Evolutionary conservation across 92 coral and sea anemone species (phyloP).

Genomic region (Heliopora coerulea): DNA sequence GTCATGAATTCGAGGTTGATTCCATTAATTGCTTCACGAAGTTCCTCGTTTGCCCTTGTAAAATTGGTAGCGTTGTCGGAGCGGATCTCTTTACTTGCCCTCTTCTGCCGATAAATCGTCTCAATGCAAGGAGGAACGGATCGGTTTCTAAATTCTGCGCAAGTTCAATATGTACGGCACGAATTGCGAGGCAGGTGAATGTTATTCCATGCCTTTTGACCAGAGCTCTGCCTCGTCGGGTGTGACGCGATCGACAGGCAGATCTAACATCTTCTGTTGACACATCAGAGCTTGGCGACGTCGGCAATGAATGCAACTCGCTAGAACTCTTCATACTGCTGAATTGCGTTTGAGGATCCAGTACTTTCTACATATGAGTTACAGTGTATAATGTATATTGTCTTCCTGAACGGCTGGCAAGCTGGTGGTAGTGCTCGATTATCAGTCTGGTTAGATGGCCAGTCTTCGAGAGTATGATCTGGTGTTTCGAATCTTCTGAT

Average conservation of each 20-base stretch:
- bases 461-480: neutral
- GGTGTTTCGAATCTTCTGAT: neutral
- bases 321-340: conserved; percentile 15
- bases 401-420: neutral
- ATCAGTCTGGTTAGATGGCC: neutral
- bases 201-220: conserved; percentile 37
- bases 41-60: conserved; percentile 36
- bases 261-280: conserved; percentile 44
- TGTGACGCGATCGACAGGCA: conserved; percentile 37
- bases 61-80: conserved; percentile 43
- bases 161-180: conserved; percentile 47
- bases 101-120: conserved; percentile 23
- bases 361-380: neutral
- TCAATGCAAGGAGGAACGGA: conserved; percentile 29
- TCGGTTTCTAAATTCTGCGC: conserved; percentile 40
- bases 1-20: conserved; percentile 14
- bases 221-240: conserved; percentile 30
- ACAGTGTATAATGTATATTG: neutral
- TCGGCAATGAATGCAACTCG: conserved; percentile 23
- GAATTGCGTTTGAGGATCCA: conserved; percentile 28
- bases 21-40: conserved; percentile 37
- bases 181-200: conserved; percentile 38
- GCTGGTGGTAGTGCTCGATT: neutral
- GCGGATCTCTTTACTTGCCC: conserved; percentile 30
- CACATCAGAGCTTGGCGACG: conserved; percentile 34